A percentile compares a stretch with the other conserved stretches of the same genome.
phyloP scores from a whole-genome alignment of 2,888 invertebrate genomes.

The Apodemia mormo region DNA sequence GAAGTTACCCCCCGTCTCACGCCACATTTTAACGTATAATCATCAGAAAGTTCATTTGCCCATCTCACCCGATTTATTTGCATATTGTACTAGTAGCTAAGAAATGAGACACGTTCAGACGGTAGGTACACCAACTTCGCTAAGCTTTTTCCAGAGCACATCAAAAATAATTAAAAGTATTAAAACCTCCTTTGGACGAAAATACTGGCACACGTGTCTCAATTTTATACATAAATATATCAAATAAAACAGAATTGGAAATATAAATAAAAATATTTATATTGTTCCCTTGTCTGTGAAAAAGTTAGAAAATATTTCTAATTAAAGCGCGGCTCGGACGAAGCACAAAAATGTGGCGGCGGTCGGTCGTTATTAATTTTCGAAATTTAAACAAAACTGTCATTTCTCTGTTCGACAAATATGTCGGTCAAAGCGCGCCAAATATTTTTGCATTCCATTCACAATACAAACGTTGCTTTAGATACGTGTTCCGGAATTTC shows the following conservation, averaged over 20 bases:
- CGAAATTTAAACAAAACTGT: constrained; percentile 77
- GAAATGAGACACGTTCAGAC: no score
- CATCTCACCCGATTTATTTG: no score
- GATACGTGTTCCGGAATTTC: neutral
- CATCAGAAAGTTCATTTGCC: no score
- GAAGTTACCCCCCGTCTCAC: no score
- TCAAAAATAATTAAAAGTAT: no score
- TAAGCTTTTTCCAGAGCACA: no score
- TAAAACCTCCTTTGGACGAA: no score
- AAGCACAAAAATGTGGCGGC: constrained; percentile 54
- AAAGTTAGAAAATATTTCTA: constrained; percentile 74
- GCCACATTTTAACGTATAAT: no score
- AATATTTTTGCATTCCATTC: constrained; percentile 62
- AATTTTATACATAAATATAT: no score
- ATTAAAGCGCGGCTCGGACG: constrained; percentile 57
- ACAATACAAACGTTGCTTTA: constrained; percentile 38
- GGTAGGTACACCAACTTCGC: no score
- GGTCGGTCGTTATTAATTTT: constrained; percentile 72
- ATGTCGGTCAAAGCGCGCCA: constrained; percentile 63
- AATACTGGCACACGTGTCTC: no score
- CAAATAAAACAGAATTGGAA: constrained; percentile 6
- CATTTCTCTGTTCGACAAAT: constrained; percentile 71
- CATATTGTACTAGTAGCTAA: no score
- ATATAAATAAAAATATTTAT: constrained; percentile 12
- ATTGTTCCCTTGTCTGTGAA: constrained; percentile 32